Evolutionary conservation across 1,140 invertebrate genomes (phyloP).

Genomic region (Pseudomyrmex pallidus): DNA sequence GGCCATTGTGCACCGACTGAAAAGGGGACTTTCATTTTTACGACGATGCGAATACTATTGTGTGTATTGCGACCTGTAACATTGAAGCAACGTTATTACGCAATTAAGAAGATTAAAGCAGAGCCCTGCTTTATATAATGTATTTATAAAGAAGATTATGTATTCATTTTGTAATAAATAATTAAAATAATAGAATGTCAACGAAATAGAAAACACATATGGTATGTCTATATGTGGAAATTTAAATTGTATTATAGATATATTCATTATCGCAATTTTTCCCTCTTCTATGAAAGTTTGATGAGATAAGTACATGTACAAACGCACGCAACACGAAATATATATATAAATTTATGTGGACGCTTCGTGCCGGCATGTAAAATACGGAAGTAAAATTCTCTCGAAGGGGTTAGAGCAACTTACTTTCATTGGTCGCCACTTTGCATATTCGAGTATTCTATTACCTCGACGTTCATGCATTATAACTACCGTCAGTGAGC

Average conservation of each 20-base stretch:
- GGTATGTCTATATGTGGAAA: no score
- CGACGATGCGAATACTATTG: constrained; percentile 24
- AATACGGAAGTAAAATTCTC: constrained; percentile 50
- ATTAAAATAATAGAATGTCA: not conserved
- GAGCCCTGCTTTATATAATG: not conserved
- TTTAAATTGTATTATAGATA: not conserved
- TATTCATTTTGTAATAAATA: not conserved
- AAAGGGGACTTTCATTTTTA: constrained; percentile 51
- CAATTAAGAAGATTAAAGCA: constrained; percentile 50
- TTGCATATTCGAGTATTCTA: constrained; percentile 55
- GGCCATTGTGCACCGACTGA: constrained; percentile 36
- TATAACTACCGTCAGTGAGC: constrained; percentile 33
- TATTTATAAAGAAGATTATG: not conserved
- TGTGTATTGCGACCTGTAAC: constrained; percentile 18
- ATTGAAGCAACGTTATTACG: constrained; percentile 35
- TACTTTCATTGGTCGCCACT: constrained; percentile 40
- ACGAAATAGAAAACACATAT: no score
- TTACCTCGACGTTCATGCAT: constrained; percentile 55
- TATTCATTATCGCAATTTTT: not conserved
- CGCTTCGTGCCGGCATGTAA: constrained; percentile 37
- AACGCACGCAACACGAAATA: not conserved
- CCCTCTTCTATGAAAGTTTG: constrained; percentile 27
- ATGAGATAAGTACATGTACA: not conserved
- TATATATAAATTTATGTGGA: constrained; percentile 14
- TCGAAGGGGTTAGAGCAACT: constrained; percentile 41